Evolutionary conservation across 2,888 invertebrate species (phyloP).

Genomic region (Mesochorus sp.): DNA sequence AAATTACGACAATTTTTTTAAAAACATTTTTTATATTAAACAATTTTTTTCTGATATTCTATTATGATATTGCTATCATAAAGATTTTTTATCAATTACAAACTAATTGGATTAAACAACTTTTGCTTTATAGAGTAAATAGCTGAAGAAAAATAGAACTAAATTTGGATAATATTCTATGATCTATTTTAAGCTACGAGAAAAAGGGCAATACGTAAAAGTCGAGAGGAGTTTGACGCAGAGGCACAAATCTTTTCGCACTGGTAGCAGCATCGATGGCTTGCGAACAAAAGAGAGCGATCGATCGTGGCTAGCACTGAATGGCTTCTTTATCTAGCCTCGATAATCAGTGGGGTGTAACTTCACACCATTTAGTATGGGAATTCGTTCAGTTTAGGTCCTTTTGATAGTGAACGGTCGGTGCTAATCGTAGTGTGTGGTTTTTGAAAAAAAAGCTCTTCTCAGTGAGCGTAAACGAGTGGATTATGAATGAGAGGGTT

Average conservation of each 20-base stretch:
- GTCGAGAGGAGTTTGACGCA: constrained; percentile 3
- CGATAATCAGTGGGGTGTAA: not conserved
- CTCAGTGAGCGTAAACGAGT: constrained; percentile 52
- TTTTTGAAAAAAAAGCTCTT: constrained; percentile 58
- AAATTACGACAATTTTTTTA: no score
- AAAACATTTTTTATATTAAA: no score
- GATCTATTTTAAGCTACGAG: not conserved
- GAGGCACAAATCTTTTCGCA: constrained; percentile 10
- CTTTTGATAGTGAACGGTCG: not conserved
- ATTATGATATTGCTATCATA: not conserved
- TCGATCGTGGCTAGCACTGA: constrained; percentile 2
- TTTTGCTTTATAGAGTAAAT: not conserved
- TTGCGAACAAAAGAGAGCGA: constrained; percentile 17
- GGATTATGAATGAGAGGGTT: constrained; percentile 27
- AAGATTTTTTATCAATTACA: no score
- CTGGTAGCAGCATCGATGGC: constrained; percentile 28
- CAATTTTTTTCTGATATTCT: not conserved
- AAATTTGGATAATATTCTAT: not conserved
- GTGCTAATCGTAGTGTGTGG: constrained; percentile 16
- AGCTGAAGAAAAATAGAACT: not conserved
- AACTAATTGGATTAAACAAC: no score
- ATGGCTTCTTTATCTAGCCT: not conserved
- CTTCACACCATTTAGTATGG: not conserved
- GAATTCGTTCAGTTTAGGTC: constrained; percentile 1
- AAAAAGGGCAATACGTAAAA: constrained; percentile 11